These are phyloP conservation scores for Meiosimyza decipiens DNA, from an alignment of 2,888 invertebrate genomes.

Conservation along the genomic window DNA sequence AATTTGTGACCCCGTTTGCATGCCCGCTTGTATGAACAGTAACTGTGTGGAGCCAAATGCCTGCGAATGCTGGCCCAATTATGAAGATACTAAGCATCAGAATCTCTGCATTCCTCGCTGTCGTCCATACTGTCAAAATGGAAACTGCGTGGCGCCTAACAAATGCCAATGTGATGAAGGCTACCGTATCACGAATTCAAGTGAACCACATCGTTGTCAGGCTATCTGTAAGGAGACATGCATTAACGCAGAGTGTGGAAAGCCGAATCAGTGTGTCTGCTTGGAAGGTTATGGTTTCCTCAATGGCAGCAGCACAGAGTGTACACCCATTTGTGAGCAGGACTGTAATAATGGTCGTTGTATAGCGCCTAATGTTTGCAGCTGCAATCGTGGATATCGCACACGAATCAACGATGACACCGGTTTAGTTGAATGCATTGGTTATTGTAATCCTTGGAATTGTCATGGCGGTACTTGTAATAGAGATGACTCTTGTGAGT, in stretches of 20 bases:
- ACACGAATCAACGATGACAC: conserved; percentile 43
- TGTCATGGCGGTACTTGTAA: conserved; percentile 50
- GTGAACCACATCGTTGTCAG: conserved; percentile 55
- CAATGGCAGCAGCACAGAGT: conserved; percentile 55
- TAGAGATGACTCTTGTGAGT: conserved; percentile 46
- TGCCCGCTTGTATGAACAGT: conserved; percentile 64
- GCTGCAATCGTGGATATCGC: conserved; percentile 68
- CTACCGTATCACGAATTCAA: conserved; percentile 54
- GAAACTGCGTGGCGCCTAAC: conserved; percentile 67
- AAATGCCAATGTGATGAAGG: conserved; percentile 68
- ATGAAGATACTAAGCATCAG: conserved; percentile 57
- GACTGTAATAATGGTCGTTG: conserved; percentile 60
- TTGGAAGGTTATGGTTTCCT: conserved; percentile 62
- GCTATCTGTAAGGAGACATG: conserved; percentile 56
- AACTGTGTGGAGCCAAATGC: conserved; percentile 65
- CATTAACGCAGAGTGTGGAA: conserved; percentile 68
- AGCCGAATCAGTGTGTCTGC: conserved; percentile 71
- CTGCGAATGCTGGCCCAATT: conserved; percentile 60
- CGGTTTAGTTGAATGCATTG: conserved; percentile 44
- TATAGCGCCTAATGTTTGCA: conserved; percentile 66
- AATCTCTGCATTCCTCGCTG: conserved; percentile 59
- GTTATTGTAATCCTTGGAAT: conserved; percentile 49
- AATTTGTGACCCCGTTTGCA: conserved; percentile 62
- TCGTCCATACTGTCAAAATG: conserved; percentile 63
- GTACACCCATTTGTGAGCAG: conserved; percentile 57